Percentiles rank a stretch among this genome's conserved stretches.
These are phyloP conservation scores for Pandemis heparana DNA, from an alignment of 2,888 invertebrate genomes.

Conservation along the genomic window DNA sequence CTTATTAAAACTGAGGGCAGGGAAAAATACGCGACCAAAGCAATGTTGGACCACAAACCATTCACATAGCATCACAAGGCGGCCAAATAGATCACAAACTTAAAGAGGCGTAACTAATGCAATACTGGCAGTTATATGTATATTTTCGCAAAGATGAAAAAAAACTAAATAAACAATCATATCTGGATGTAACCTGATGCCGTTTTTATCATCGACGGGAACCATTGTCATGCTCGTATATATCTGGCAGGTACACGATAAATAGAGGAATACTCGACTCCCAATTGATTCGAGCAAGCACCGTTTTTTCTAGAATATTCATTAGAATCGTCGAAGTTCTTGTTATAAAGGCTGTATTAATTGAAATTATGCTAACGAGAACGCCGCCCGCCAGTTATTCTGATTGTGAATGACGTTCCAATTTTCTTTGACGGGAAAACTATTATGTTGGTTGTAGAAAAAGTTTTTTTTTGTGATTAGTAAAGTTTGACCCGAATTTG, in stretches of 20 bases:
- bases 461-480: background rate
- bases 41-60: no score
- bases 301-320: conserved; percentile 23
- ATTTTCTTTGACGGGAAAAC: conserved; percentile 39
- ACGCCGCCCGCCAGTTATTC: conserved; percentile 51
- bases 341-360: conserved; percentile 67
- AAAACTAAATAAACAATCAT: no score
- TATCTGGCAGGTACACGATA: background rate
- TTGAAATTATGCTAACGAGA: conserved; percentile 75
- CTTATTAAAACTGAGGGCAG: no score
- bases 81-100: no score
- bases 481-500: conserved; percentile 3
- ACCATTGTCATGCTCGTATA: no score
- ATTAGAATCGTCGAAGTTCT: conserved; percentile 53
- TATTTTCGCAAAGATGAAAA: no score
- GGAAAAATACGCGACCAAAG: no score
- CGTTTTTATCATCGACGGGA: no score
- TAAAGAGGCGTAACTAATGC: no score
- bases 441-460: conserved; percentile 13
- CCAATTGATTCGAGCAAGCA: background rate
- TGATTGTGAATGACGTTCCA: conserved; percentile 50
- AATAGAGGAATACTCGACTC: background rate
- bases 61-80: no score
- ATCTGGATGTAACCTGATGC: no score
- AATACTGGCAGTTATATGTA: no score